Conservation (phyloP, 92 coral and sea anemone genomes). For the Palythoa grandis region DNA sequence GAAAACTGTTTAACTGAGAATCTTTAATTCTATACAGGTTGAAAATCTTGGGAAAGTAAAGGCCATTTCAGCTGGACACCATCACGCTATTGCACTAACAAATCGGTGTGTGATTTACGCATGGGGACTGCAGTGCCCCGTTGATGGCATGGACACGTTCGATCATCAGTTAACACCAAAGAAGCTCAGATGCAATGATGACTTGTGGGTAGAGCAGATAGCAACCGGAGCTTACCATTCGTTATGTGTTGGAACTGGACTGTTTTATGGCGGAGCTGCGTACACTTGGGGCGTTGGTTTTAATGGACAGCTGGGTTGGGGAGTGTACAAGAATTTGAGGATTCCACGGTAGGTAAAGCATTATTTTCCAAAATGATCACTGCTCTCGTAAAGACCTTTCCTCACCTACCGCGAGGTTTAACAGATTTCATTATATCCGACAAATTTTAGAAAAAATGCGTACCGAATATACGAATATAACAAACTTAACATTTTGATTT, state of each 20-base stretch:
- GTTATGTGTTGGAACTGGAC: constrained; percentile 49
- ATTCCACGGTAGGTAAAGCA: not conserved
- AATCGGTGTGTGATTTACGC: constrained; percentile 49
- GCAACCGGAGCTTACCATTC: constrained; percentile 70
- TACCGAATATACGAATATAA: too few relatives aligned
- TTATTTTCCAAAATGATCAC: not conserved
- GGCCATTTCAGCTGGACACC: constrained; percentile 62
- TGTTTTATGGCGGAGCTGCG: constrained; percentile 45
- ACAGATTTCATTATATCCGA: too few relatives aligned
- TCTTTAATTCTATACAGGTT: constrained; percentile 37
- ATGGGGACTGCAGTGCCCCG: constrained; percentile 62
- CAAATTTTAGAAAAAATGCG: too few relatives aligned
- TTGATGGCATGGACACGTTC: not conserved
- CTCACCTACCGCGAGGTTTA: too few relatives aligned
- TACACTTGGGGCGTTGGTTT: constrained; percentile 73
- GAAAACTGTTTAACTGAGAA: not conserved
- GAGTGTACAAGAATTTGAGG: not conserved
- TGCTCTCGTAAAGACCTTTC: not conserved
- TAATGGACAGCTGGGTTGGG: constrained; percentile 70
- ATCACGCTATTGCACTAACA: constrained; percentile 65
- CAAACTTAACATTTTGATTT: not conserved
- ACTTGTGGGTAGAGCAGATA: constrained; percentile 53
- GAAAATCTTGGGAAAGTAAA: constrained; percentile 46
- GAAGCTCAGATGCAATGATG: constrained; percentile 38
- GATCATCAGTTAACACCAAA: constrained; percentile 37